Base-by-base conservation (phyloP, 2,888 invertebrate species). In the Salticus scenicus region DNA sequence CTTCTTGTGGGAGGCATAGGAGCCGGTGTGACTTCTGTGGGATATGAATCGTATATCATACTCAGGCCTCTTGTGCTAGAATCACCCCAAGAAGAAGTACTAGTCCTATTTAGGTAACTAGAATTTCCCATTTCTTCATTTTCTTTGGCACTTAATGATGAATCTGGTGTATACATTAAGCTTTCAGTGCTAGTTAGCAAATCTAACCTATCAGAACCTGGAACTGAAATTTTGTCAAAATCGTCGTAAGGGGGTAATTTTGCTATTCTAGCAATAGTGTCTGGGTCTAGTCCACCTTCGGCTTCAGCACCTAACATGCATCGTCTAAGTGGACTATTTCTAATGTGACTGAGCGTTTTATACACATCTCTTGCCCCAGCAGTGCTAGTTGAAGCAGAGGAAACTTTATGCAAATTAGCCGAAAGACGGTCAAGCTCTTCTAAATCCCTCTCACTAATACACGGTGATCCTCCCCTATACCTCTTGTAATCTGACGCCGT, bases 401-500 rank as follows among this genome's bases (percentile, higher is more conserved):
- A 30, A 5, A 76, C 87, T 31, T 82, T 87, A 28, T 86, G 81
- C 33, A 87, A 42, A 24, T 86, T 75, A 20, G 87, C 86, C 1
- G 87, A 79, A 12, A 87, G 41, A 7, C 83, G 20, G 28, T 87
- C 87, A 88, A 95, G 92, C 92, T 95, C 94, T 88, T 94, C 95
- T 89, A 95, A 92, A 91, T 95, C 95, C 91, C 95, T 94, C 91
- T 95, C 95, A 90, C 94, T 95, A 88, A 95, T 94, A 90, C 94
- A 94, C 7, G 95, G 94, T 37, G 94, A 94, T 17, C 94, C 94
- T 81, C 94, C 95, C 84, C 95, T 92, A 89, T 95, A 95, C 90
- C 95, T 94, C 91, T 95, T 95, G 90, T 95, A 95, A 91, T 95
- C 95, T 87, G 94, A 93, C 5, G 95, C 93, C 91, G 95, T 95